Evolutionary conservation across 2,888 invertebrate species (phyloP).

Genomic region (Drosophila paranaensis): DNA sequence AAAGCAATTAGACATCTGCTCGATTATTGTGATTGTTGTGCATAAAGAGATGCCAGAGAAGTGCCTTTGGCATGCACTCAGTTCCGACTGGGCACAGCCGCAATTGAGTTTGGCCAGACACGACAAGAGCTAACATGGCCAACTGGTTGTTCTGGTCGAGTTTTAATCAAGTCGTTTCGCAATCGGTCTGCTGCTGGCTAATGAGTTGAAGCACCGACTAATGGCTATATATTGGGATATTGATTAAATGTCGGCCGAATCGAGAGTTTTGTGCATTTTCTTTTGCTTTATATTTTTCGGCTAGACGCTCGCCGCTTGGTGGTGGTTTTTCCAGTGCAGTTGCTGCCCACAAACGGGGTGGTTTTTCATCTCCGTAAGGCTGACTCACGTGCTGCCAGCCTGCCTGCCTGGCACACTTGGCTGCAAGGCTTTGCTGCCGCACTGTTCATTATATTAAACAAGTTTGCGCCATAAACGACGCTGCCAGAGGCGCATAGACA

Average conservation of each 20-base stretch:
- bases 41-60: background rate
- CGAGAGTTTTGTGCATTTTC: slow-evolving; percentile 38
- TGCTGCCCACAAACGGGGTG: slow-evolving; percentile 48
- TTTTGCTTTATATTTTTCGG: slow-evolving; percentile 9
- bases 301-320: slow-evolving; percentile 24
- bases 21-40: background rate
- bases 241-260: slow-evolving; percentile 42
- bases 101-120: slow-evolving; percentile 1
- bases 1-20: slow-evolving; percentile 6
- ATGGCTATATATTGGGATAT: slow-evolving; percentile 31
- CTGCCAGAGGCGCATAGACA: slow-evolving; percentile 62
- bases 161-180: slow-evolving; percentile 53
- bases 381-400: slow-evolving; percentile 71
- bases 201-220: slow-evolving; percentile 38
- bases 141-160: slow-evolving; percentile 56
- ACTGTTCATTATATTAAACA: slow-evolving; percentile 80
- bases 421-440: slow-evolving; percentile 53
- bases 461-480: slow-evolving; percentile 76
- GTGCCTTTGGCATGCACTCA: background rate
- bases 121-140: slow-evolving; percentile 33
- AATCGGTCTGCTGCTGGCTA: slow-evolving; percentile 39
- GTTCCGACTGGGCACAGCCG: slow-evolving; percentile 11
- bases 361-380: slow-evolving; percentile 57
- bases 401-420: slow-evolving; percentile 40
- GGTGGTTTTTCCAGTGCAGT: slow-evolving; percentile 69